Percentiles rank a stretch among this genome's conserved stretches.
These are phyloP conservation scores for Bombus balteatus DNA, from an alignment of 1,140 invertebrate species.

Conservation along the genomic window DNA sequence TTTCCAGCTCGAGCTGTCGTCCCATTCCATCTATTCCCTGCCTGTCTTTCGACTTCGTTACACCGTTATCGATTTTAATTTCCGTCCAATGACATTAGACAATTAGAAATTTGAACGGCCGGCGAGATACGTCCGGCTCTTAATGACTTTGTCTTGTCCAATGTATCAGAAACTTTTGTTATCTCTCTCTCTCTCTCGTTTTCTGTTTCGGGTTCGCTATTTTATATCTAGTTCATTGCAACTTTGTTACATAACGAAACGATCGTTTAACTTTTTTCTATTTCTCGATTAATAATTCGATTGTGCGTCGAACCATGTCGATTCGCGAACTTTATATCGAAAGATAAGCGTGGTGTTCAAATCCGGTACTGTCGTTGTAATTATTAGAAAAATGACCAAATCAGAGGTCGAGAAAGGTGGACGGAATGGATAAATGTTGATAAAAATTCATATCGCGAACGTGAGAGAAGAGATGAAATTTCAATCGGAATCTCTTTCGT, in stretches of 20 bases:
- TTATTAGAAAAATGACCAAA: too few species aligned
- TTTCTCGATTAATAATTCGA: background rate
- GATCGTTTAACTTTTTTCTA: background rate
- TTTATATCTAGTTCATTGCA: background rate
- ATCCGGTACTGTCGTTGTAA: too few species aligned
- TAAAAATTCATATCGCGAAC: too few species aligned
- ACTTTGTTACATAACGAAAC: background rate
- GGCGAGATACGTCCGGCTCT: background rate
- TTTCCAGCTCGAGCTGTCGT: too few species aligned
- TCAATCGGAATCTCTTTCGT: background rate
- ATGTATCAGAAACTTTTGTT: background rate
- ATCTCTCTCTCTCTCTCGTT: too few species aligned
- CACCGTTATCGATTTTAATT: slow-evolving; percentile 25
- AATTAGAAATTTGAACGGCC: background rate
- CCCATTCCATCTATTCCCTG: too few species aligned
- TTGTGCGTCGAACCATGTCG: background rate
- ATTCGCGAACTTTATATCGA: background rate
- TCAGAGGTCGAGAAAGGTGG: background rate
- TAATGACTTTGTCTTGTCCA: background rate
- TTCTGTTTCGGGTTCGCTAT: background rate
- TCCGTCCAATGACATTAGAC: slow-evolving; percentile 4
- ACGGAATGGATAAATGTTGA: too few species aligned
- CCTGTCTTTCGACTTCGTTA: background rate
- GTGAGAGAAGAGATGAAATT: background rate
- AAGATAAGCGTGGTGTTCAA: too few species aligned